Base-by-base conservation (phyloP, 1,140 invertebrate genomes). In the Wasmannia auropunctata region DNA sequence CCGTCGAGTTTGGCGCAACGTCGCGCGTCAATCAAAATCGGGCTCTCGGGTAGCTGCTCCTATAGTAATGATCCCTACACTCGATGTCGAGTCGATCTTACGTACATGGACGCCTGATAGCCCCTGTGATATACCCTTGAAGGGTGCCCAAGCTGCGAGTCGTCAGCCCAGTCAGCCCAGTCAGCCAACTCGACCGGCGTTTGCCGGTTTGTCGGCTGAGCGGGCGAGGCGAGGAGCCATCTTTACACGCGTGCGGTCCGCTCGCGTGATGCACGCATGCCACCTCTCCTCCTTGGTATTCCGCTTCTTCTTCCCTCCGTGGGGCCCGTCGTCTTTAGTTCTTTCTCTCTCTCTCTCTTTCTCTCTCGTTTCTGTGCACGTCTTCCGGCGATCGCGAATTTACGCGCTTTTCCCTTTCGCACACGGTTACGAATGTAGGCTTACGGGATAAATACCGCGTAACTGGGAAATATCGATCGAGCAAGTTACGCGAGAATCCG, bases 1-100 rank as follows among this genome's bases (percentile, higher is more conserved):
- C 93, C 91, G 87, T 83, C 58, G 89, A 93, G 92, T 93, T 93
- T 93, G 90, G 91, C 91, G 88, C 83, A 92, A 94, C 93, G 93
- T 94, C 93, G 91, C 86, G 87, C 92, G 93, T 94, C 93, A 94
- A 94, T 94, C 93, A 94, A 92, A 83, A 91, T 81, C 77, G 80
- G 86, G 84, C 91, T 89, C 77, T 67, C 69, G 70, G 60, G 85
- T 84, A 80, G 76, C 46, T 80, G 77, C 87, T 89, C 28, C 70
- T 85, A 77, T 76, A 85, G 83, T 88, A 89, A 91, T 89, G 92
- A 94, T 93, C 87, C 92, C 86, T 86, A 75, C 60, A 86, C 89
- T 87, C 90, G 91, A 92, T 92, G 93, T 93, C 91, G 87, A 91
- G 87, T 88, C 87, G 91, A 93, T 90, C 87, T 67, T 84, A 75